Evolutionary conservation across 2,797 vertebrate genomes (phyloP).

Genomic region (Melanotaenia boesemani): DNA sequence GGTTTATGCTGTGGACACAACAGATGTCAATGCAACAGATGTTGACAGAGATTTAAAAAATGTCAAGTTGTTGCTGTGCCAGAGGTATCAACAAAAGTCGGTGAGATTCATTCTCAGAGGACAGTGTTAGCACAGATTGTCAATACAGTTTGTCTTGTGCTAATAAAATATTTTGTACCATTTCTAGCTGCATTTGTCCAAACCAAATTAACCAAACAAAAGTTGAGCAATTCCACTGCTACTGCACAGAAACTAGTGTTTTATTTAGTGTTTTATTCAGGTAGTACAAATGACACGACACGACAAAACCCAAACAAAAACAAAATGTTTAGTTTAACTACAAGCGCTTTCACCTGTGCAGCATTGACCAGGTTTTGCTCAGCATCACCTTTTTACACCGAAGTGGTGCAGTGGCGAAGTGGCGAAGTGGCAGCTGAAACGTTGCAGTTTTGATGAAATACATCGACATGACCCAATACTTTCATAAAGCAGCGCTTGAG

Average conservation of each 20-base stretch:
- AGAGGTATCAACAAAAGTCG: too few species aligned
- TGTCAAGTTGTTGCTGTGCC: too few species aligned
- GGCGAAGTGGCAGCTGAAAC: slow-evolving; percentile 31
- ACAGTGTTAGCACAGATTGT: background rate
- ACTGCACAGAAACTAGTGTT: background rate
- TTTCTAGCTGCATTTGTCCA: background rate
- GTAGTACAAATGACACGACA: background rate
- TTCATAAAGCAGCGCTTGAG: slow-evolving; percentile 32
- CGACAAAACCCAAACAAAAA: background rate
- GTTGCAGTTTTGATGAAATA: slow-evolving; percentile 51
- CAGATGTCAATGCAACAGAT: too few species aligned
- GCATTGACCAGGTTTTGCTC: slow-evolving; percentile 3
- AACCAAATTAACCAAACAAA: background rate
- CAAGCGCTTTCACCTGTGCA: slow-evolving; percentile 31
- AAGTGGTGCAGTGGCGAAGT: slow-evolving; percentile 33
- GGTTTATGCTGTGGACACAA: too few species aligned
- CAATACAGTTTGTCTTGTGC: background rate
- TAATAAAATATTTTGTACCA: background rate
- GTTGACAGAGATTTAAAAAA: too few species aligned
- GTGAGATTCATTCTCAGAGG: too few species aligned
- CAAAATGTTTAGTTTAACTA: background rate
- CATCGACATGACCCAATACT: slow-evolving; percentile 41
- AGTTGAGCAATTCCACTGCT: background rate
- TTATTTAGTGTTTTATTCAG: background rate
- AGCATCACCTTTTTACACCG: slow-evolving; percentile 27